phyloP scores from a whole-genome alignment of 2,797 vertebrate genomes.

The Pyrrhura leucotis region DNA sequence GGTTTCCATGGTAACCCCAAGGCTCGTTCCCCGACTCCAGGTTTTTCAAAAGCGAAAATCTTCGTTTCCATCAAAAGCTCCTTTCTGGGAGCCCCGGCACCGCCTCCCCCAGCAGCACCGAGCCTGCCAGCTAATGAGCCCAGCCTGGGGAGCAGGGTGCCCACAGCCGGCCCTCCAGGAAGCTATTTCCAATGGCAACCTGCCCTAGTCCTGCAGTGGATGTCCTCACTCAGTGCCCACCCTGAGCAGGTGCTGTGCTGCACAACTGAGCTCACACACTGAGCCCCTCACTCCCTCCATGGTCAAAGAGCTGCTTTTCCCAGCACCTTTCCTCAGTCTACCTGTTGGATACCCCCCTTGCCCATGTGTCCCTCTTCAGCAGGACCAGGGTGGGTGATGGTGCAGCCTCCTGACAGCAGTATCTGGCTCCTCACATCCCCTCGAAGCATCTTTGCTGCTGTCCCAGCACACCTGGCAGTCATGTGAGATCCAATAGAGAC shows the following conservation, averaged over 20 bases:
- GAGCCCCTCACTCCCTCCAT: accelerated
- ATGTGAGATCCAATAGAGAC: accelerated
- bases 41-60: slow-evolving; percentile 48
- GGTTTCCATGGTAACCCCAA: slow-evolving; percentile 70
- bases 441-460: accelerated
- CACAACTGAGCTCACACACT: accelerated
- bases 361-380: background rate
- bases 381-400: background rate
- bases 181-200: background rate
- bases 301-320: background rate
- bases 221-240: accelerated
- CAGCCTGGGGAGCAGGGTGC: background rate
- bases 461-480: background rate
- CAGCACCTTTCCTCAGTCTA: background rate
- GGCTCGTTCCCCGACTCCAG: slow-evolving; percentile 18
- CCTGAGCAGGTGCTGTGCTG: accelerated
- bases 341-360: background rate
- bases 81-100: background rate
- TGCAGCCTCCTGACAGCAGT: background rate
- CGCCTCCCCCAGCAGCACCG: background rate
- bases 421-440: background rate
- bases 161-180: background rate
- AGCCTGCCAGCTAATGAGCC: background rate
- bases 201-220: accelerated
- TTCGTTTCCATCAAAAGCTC: slow-evolving; percentile 38